Conservation (phyloP, 1,140 invertebrate species). For the Euwallacea similis region DNA sequence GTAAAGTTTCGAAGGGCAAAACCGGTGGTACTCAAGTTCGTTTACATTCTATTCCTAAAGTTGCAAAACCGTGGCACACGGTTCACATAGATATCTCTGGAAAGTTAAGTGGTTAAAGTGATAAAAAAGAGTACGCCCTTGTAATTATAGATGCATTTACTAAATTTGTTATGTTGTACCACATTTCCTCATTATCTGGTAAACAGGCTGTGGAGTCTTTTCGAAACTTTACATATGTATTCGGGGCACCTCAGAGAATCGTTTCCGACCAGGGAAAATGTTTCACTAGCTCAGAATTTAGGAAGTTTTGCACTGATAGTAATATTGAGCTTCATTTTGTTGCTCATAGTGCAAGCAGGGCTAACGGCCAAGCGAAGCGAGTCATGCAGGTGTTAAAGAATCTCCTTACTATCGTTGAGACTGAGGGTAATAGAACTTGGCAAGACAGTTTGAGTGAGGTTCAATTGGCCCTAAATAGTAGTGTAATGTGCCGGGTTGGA, state of each 20-base stretch:
- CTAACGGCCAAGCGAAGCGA: constrained; percentile 18
- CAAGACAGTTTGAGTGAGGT: too few species aligned
- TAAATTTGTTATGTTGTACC: constrained; percentile 3
- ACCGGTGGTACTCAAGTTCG: constrained; percentile 4
- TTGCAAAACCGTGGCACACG: constrained; percentile 14
- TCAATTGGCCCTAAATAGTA: too few species aligned
- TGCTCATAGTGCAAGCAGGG: not conserved
- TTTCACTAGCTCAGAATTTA: constrained; percentile 11
- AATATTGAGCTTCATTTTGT: constrained; percentile 16
- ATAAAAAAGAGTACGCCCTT: not conserved
- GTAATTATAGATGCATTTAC: constrained; percentile 13
- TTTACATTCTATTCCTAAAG: constrained; percentile 22
- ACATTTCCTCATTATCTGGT: not conserved
- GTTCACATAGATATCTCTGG: constrained; percentile 15
- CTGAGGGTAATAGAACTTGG: constrained; percentile 2
- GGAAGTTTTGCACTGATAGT: not conserved
- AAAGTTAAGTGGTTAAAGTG: not conserved
- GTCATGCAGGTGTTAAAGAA: constrained; percentile 13
- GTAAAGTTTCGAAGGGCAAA: constrained; percentile 41
- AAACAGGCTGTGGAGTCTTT: not conserved
- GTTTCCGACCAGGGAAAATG: constrained; percentile 10
- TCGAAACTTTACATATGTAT: not conserved
- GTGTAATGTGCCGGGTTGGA: too few species aligned
- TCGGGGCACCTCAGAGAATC: constrained; percentile 3
- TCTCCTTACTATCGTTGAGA: constrained; percentile 5